These are phyloP conservation scores for Dicaeum eximium DNA, from an alignment of 2,113 vertebrate species.

Conservation along the genomic window DNA sequence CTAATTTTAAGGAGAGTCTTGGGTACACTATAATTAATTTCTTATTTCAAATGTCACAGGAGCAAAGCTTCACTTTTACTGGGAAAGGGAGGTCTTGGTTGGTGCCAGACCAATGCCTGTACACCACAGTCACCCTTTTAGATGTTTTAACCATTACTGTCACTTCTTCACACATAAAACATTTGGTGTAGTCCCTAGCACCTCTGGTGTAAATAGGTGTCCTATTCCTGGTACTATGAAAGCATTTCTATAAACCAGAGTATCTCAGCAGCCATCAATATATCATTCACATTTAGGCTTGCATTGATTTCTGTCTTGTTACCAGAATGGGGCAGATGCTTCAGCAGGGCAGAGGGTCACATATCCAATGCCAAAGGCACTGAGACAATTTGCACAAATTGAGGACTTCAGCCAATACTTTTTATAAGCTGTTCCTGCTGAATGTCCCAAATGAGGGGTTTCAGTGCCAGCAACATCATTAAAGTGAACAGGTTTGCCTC, in stretches of 20 bases:
- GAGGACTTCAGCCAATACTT: conserved; percentile 15
- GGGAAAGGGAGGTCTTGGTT: neutral
- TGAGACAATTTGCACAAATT: conserved; percentile 24
- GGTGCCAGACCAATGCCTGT: neutral
- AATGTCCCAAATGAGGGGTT: neutral
- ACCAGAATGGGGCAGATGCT: neutral
- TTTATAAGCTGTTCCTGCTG: conserved; percentile 7
- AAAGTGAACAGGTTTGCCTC: conserved; percentile 8
- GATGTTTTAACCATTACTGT: neutral
- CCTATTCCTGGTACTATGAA: neutral
- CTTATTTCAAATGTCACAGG: neutral
- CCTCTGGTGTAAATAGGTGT: neutral
- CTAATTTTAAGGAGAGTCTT: neutral
- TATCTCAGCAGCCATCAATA: neutral
- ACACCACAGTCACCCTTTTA: neutral
- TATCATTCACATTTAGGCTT: neutral
- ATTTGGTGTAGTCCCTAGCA: neutral
- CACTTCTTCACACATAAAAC: neutral
- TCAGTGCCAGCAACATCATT: conserved; percentile 48
- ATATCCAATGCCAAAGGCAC: neutral
- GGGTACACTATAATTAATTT: neutral
- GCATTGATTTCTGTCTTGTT: conserved; percentile 23
- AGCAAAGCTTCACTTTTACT: neutral
- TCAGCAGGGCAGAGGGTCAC: neutral
- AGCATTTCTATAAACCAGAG: neutral